Conservation (phyloP, 2,797 vertebrate genomes). For the Phoebastria nigripes region DNA sequence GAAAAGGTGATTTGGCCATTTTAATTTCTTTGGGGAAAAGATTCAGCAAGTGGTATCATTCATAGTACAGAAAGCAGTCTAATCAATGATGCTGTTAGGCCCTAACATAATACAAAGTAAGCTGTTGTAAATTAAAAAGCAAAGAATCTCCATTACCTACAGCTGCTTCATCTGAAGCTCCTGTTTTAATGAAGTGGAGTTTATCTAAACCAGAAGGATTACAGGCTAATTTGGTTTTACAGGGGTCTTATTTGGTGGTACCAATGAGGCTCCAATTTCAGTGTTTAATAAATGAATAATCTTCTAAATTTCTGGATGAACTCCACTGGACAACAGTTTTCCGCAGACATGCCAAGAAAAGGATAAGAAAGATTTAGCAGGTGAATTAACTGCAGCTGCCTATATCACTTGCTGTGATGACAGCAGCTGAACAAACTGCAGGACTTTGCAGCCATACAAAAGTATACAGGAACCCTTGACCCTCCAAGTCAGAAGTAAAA, state of each 20-base stretch:
- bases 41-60: background rate
- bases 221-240: background rate
- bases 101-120: background rate
- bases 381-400: background rate
- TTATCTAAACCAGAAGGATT: background rate
- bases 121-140: background rate
- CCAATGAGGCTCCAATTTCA: background rate
- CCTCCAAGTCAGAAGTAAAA: background rate
- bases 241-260: background rate
- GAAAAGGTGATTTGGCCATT: background rate
- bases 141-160: background rate
- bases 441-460: background rate
- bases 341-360: background rate
- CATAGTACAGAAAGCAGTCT: background rate
- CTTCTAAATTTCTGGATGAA: background rate
- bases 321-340: background rate
- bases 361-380: background rate
- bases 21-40: background rate
- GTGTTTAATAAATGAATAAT: background rate
- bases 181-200: background rate
- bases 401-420: fast-evolving
- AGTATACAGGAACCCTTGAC: background rate
- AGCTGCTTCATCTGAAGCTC: background rate
- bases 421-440: background rate
- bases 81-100: background rate